phyloP scores from a whole-genome alignment of 2,888 invertebrate species.

The Microctonus aethiopoides region DNA sequence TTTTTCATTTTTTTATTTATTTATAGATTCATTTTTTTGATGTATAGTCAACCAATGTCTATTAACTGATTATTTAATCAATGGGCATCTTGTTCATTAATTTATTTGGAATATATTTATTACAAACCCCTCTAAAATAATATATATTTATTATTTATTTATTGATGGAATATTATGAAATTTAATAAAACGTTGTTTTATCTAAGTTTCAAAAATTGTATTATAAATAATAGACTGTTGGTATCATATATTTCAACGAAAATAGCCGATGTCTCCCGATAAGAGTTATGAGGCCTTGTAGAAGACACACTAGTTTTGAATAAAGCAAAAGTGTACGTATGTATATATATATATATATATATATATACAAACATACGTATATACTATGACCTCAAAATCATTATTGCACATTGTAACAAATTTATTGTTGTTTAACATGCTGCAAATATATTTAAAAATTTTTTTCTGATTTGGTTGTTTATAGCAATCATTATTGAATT shows the following conservation, averaged over 20 bases:
- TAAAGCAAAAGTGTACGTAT: too few species aligned
- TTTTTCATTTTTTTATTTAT: neutral
- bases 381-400: slow-evolving; percentile 57
- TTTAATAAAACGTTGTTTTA: too few species aligned
- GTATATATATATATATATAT: too few species aligned
- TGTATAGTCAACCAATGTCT: neutral
- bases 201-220: too few species aligned
- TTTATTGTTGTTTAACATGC: slow-evolving; percentile 65
- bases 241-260: too few species aligned
- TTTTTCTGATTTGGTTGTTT: slow-evolving; percentile 9
- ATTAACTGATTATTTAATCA: neutral
- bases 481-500: slow-evolving; percentile 1
- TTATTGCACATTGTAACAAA: slow-evolving; percentile 61
- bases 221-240: too few species aligned
- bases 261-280: too few species aligned
- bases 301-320: too few species aligned
- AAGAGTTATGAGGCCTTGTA: too few species aligned
- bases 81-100: neutral
- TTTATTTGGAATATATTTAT: neutral
- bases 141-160: neutral
- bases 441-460: slow-evolving; percentile 55
- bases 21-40: neutral
- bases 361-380: too few species aligned
- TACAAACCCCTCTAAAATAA: neutral
- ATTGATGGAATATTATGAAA: too few species aligned